Conservation (phyloP, 2,797 vertebrate species). For the Rhinogobio ventralis region DNA sequence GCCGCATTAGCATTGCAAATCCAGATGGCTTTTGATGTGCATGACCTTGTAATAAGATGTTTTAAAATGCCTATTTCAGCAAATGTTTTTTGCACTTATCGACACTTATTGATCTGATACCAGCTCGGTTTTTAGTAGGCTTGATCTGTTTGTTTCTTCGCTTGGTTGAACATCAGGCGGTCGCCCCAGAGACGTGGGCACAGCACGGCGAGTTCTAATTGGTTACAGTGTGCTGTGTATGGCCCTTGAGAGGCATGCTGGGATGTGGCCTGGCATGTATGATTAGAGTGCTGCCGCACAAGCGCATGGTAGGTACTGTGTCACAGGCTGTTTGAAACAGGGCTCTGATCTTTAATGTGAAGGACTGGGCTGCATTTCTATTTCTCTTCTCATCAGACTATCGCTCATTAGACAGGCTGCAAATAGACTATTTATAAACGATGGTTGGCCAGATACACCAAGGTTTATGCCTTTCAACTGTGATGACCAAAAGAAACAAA, state of each 20-base stretch:
- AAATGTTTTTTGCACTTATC: slow-evolving; percentile 24
- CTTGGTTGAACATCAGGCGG: not conserved
- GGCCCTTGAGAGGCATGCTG: slow-evolving; percentile 37
- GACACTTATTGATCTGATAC: slow-evolving; percentile 16
- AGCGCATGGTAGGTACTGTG: slow-evolving; percentile 1
- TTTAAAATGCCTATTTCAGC: slow-evolving; percentile 30
- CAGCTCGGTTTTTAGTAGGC: slow-evolving; percentile 1
- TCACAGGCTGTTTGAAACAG: slow-evolving; percentile 29
- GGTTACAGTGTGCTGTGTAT: slow-evolving; percentile 45
- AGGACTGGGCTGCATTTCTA: slow-evolving; percentile 5
- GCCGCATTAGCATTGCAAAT: slow-evolving; percentile 26
- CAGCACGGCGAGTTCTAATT: slow-evolving; percentile 50
- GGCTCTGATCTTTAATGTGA: slow-evolving; percentile 37
- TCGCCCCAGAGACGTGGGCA: slow-evolving; percentile 11
- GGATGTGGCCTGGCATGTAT: slow-evolving; percentile 37
- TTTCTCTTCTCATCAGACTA: slow-evolving; percentile 6
- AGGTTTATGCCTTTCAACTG: slow-evolving; percentile 14
- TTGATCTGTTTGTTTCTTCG: slow-evolving; percentile 13
- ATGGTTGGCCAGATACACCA: not conserved
- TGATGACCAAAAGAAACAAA: not conserved
- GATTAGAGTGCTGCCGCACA: slow-evolving; percentile 40
- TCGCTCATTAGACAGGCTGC: not conserved
- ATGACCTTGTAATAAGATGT: not conserved
- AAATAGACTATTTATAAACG: slow-evolving; percentile 6
- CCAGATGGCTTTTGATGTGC: slow-evolving; percentile 14